These are phyloP conservation scores for Poecilobothrus nobilitatus DNA, from an alignment of 2,888 invertebrate genomes.

Conservation along the genomic window DNA sequence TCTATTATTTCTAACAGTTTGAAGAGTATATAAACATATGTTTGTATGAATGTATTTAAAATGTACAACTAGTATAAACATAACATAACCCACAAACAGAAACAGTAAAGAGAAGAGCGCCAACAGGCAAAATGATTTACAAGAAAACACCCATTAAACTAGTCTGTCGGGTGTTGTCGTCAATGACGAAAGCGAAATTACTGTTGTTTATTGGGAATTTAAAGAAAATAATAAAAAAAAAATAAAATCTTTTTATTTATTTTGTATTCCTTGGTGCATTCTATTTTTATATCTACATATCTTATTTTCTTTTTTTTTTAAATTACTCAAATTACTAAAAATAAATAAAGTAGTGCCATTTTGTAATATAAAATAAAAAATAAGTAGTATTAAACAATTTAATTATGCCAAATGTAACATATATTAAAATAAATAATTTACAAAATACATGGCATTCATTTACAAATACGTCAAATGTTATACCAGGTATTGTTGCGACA, in stretches of 20 bases:
- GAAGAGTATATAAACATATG: too few relatives aligned
- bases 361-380: too few relatives aligned
- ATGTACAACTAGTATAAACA: not conserved
- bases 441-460: not conserved
- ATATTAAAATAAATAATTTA: conserved; percentile 2
- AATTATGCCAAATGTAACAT: not conserved
- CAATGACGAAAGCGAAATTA: conserved; percentile 7
- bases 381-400: not conserved
- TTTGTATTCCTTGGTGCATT: too few relatives aligned
- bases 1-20: too few relatives aligned
- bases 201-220: not conserved
- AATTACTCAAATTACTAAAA: too few relatives aligned
- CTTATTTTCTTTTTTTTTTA: not conserved
- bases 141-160: not conserved
- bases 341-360: too few relatives aligned
- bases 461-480: not conserved
- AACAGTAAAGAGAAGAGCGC: not conserved
- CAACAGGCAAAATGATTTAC: not conserved
- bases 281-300: not conserved
- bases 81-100: not conserved
- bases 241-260: not conserved
- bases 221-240: not conserved
- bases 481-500: too few relatives aligned
- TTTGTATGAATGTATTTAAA: too few relatives aligned
- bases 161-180: conserved; percentile 5